These are phyloP conservation scores for Drosophila nigrodunni DNA, from an alignment of 1,140 invertebrate genomes.

Conservation along the genomic window DNA sequence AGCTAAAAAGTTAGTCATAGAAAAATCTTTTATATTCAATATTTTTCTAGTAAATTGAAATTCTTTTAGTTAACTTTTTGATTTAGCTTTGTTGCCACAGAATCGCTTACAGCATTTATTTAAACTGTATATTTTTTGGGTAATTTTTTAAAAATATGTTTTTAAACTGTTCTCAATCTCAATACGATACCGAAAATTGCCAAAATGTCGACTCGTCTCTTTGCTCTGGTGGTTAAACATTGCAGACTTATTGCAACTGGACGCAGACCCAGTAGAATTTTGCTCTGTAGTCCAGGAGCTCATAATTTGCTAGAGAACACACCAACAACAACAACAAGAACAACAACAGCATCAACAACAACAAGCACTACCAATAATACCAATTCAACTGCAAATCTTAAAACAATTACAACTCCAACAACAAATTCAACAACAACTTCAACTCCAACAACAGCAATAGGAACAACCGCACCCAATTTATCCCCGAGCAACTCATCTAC, in stretches of 20 bases:
- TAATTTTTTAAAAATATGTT: conserved; percentile 8
- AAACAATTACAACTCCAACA: conserved; percentile 27
- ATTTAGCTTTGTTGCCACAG: background rate
- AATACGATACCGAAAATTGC: conserved; percentile 24
- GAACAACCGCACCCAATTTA: conserved; percentile 39
- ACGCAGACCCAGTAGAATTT: conserved; percentile 83
- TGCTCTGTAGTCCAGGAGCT: conserved; percentile 78
- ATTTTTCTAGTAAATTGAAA: too few relatives aligned
- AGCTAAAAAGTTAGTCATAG: background rate
- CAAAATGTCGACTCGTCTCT: conserved; percentile 24
- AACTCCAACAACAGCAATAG: conserved; percentile 49
- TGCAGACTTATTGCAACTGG: conserved; percentile 82
- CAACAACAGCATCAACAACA: conserved; percentile 44
- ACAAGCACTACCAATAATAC: conserved; percentile 34
- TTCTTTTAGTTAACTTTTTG: background rate
- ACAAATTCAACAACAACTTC: conserved; percentile 31
- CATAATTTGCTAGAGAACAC: conserved; percentile 67
- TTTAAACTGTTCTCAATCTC: conserved; percentile 24
- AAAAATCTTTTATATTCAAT: background rate
- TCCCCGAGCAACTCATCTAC: conserved; percentile 45
- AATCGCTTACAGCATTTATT: background rate
- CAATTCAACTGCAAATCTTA: conserved; percentile 20
- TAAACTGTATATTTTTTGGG: conserved; percentile 14
- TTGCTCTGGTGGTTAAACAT: conserved; percentile 54
- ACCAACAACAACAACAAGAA: conserved; percentile 46